Conservation (phyloP, 2,797 vertebrate species). For the Adrianichthys oophorus region DNA sequence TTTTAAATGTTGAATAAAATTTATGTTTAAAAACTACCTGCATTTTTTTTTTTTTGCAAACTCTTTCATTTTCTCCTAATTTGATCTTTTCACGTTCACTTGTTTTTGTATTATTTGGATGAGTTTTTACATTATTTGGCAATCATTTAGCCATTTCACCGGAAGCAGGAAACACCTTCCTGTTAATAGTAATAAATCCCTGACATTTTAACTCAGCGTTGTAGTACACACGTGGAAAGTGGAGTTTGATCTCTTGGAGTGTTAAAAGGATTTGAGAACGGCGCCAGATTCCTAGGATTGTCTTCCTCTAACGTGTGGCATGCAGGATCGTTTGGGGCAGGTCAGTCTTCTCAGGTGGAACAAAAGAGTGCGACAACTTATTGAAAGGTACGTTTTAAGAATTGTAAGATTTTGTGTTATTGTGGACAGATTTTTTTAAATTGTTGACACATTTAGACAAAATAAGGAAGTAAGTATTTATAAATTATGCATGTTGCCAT, state of each 20-base stretch:
- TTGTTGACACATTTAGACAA: no score
- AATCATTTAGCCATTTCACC: slow-evolving; percentile 16
- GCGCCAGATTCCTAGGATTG: slow-evolving; percentile 1
- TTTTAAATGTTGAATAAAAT: not conserved
- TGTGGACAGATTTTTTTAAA: no score
- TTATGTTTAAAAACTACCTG: not conserved
- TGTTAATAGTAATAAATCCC: slow-evolving; percentile 59
- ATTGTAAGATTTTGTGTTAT: no score
- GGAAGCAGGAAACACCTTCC: slow-evolving; percentile 22
- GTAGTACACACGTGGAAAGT: slow-evolving; percentile 28
- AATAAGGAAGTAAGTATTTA: no score
- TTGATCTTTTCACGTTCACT: not conserved
- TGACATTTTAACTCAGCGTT: slow-evolving; percentile 70
- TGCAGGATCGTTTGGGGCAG: slow-evolving; percentile 13
- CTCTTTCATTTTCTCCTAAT: not conserved
- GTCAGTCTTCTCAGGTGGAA: slow-evolving; percentile 7
- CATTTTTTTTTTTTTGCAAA: not conserved
- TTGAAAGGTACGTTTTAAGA: slow-evolving; percentile 54
- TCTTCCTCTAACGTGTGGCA: slow-evolving; percentile 10
- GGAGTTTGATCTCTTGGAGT: slow-evolving; percentile 74
- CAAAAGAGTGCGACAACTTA: slow-evolving; percentile 5
- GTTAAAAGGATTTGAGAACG: slow-evolving; percentile 3
- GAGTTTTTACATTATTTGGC: slow-evolving; percentile 3
- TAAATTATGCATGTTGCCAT: no score
- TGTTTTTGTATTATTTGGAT: not conserved